These are phyloP conservation scores for Drosophila mayri DNA, from an alignment of 1,140 invertebrate species.

Conservation along the genomic window DNA sequence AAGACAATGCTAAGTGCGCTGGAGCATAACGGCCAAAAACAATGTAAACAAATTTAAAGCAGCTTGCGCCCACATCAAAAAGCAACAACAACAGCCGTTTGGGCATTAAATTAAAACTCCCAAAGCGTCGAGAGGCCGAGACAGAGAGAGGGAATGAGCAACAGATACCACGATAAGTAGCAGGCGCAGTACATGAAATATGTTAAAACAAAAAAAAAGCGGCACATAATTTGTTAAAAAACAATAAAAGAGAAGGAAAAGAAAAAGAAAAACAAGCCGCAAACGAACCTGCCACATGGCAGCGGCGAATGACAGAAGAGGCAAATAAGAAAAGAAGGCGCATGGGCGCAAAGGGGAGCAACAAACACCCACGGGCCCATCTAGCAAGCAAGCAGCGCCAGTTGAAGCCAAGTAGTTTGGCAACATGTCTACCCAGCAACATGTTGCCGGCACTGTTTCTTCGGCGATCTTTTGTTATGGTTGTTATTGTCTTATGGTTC, in stretches of 20 bases:
- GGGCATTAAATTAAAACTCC: conserved; percentile 69
- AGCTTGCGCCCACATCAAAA: conserved; percentile 77
- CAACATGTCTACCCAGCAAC: conserved; percentile 23
- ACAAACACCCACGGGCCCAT: conserved; percentile 13
- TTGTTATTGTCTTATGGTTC: too few species aligned
- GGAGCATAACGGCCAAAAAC: conserved; percentile 65
- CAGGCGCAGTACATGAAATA: conserved; percentile 55
- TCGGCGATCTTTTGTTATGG: too few species aligned
- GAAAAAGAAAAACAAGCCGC: conserved; percentile 36
- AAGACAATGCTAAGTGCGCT: conserved; percentile 65
- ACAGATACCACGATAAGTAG: conserved; percentile 41
- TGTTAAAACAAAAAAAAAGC: conserved; percentile 57
- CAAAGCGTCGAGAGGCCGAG: conserved; percentile 19
- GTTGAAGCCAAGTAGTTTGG: conserved; percentile 21
- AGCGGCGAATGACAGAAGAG: conserved; percentile 19
- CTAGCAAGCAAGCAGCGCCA: neutral
- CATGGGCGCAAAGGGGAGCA: neutral
- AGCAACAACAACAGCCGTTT: conserved; percentile 50
- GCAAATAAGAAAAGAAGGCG: conserved; percentile 4
- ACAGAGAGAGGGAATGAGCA: neutral
- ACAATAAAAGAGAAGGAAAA: conserved; percentile 33
- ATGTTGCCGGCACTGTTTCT: conserved; percentile 1
- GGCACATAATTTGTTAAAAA: conserved; percentile 75
- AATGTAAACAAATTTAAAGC: conserved; percentile 79
- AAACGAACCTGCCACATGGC: conserved; percentile 56